Percentiles rank a stretch among this genome's conserved stretches.
Conservation (phyloP, 2,797 vertebrate species). For the Otolemur crassicaudatus region DNA sequence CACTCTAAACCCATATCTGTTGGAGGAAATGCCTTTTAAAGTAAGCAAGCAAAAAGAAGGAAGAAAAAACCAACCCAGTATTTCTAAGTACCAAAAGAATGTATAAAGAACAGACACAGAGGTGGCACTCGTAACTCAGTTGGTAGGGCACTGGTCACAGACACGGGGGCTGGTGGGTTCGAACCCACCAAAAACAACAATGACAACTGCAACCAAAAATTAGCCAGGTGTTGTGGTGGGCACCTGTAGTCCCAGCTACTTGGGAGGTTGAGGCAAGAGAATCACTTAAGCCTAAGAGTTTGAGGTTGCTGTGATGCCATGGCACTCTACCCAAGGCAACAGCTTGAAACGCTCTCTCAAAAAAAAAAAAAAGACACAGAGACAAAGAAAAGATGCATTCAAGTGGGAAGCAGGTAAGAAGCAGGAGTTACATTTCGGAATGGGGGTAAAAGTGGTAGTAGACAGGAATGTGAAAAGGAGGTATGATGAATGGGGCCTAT, state of each 20-base stretch:
- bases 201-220: too few species aligned
- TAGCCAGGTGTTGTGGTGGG: too few species aligned
- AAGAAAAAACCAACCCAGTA: not conserved
- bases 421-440: conserved; percentile 45
- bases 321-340: too few species aligned
- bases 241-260: too few species aligned
- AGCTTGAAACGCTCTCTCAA: too few species aligned
- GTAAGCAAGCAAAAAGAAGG: conserved; percentile 21
- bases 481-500: not conserved
- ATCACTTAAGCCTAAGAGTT: too few species aligned
- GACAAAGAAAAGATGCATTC: not conserved
- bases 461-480: not conserved
- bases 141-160: too few species aligned
- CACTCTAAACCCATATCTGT: conserved; percentile 96
- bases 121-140: too few species aligned
- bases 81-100: not conserved
- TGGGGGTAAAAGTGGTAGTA: not conserved
- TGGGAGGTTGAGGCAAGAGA: too few species aligned
- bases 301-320: too few species aligned
- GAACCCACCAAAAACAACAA: too few species aligned
- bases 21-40: conserved; percentile 55
- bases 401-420: not conserved
- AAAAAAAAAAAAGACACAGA: not conserved
- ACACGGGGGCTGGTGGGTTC: too few species aligned
- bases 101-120: not conserved